Conservation (phyloP, 2,797 vertebrate species). For the Psittacula echo region DNA sequence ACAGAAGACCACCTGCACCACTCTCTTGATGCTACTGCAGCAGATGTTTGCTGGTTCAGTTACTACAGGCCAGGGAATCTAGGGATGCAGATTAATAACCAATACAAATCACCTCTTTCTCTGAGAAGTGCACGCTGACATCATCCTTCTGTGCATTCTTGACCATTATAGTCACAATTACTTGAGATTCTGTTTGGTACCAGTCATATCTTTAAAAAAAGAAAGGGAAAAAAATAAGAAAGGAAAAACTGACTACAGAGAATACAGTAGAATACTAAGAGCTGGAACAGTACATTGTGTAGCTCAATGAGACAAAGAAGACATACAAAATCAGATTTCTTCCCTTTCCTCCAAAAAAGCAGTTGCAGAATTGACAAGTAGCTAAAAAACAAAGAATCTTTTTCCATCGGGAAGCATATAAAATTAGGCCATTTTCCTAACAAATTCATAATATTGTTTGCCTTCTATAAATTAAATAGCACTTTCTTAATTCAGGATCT, state of each 20-base stretch:
- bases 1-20: background rate
- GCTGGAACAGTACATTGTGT: background rate
- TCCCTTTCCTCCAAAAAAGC: background rate
- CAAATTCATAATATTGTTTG: background rate
- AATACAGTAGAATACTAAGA: background rate
- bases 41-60: background rate
- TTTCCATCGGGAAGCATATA: background rate
- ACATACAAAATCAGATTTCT: background rate
- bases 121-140: conserved; percentile 84
- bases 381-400: background rate
- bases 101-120: conserved; percentile 85
- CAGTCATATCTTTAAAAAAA: conserved; percentile 83
- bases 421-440: background rate
- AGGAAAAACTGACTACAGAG: background rate
- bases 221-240: background rate
- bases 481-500: background rate
- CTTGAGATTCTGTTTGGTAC: conserved; percentile 96
- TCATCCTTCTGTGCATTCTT: conserved; percentile 90
- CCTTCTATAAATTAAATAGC: background rate
- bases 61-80: background rate
- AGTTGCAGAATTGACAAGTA: background rate
- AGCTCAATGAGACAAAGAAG: background rate
- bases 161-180: conserved; percentile 90
- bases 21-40: background rate
- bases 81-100: background rate